Base-by-base conservation (phyloP, 2,888 invertebrate species). In the Hydroisotoma schaefferi region DNA sequence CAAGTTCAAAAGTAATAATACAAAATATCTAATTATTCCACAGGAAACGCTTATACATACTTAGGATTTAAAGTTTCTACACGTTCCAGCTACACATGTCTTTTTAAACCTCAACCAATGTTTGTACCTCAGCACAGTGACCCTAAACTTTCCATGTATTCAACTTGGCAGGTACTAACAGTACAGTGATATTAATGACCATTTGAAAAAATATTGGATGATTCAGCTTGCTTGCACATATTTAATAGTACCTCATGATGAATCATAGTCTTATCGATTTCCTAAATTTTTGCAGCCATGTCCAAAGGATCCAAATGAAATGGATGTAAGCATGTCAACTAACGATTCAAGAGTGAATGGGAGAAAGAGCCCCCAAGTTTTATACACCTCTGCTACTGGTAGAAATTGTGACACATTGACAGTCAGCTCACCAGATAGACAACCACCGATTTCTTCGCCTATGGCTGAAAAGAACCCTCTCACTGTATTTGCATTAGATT, bases 111-210 rank as follows among this genome's bases (percentile, higher is more conserved):
- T 1, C 95, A 97, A 76, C 95, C 97, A 1, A 93, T 92, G 76
- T 95, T 94, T 76, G 92, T 94, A 60, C 77, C 76, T 22, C 77
- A 79, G 49, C 78, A 78, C 63, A 88, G 87, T 1, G 90, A 90
- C 76, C 88, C 90, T 74, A 90, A 88, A 73, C 79, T 95, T 55
- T 95, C 94, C 43, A 97, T 97, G 95, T 97, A 97, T 77, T 94
- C 94, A 55, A 94, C 94, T 76, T 97, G 95, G 81, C 75, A 77
- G 63, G 70, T 70, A 55, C 25, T n/a, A n/a, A n/a, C n/a, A n/a
- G n/a, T n/a, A n/a, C n/a, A n/a, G n/a, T n/a, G n/a, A n/a, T n/a
- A n/a, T n/a, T n/a, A n/a, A n/a, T n/a, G n/a, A n/a, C n/a, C n/a
- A n/a, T n/a, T n/a, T n/a, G n/a, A n/a, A n/a, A n/a, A n/a, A n/a